phyloP scores from a whole-genome alignment of 2,113 vertebrate genomes.

The Chiloscyllium plagiosum region DNA sequence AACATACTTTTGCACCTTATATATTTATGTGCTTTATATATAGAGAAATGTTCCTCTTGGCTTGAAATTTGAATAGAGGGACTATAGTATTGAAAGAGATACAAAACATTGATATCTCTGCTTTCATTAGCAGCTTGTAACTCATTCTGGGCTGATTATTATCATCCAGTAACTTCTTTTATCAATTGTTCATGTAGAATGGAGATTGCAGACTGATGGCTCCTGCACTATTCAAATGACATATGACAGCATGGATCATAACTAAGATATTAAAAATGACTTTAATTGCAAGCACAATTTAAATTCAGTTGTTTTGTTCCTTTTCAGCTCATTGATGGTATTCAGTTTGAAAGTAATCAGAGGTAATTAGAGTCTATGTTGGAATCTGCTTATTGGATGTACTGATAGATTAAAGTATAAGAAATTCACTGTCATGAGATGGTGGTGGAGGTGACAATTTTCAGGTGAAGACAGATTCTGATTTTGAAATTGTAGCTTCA shows the following conservation, averaged over 20 bases:
- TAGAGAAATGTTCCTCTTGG: too few relatives aligned
- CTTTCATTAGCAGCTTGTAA: background rate
- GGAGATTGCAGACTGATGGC: background rate
- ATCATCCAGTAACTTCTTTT: background rate
- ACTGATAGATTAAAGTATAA: background rate
- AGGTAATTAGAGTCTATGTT: background rate
- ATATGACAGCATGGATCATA: background rate
- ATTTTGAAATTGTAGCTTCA: background rate
- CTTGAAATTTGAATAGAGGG: too few relatives aligned
- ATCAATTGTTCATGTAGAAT: background rate
- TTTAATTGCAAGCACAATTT: constrained; percentile 18
- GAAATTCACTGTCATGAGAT: background rate
- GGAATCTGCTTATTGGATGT: background rate
- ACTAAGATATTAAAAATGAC: background rate
- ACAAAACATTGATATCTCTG: background rate
- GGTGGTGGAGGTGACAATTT: background rate
- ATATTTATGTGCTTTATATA: too few relatives aligned
- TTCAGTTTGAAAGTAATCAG: constrained; percentile 13
- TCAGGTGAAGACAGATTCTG: background rate
- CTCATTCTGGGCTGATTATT: background rate
- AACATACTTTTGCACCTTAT: too few relatives aligned
- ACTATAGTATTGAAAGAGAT: too few relatives aligned
- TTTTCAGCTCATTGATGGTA: constrained; percentile 1
- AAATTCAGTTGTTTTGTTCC: background rate
- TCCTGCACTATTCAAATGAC: background rate